Conservation (phyloP, 2,113 vertebrate species). For the Amphiprion ocellaris region DNA sequence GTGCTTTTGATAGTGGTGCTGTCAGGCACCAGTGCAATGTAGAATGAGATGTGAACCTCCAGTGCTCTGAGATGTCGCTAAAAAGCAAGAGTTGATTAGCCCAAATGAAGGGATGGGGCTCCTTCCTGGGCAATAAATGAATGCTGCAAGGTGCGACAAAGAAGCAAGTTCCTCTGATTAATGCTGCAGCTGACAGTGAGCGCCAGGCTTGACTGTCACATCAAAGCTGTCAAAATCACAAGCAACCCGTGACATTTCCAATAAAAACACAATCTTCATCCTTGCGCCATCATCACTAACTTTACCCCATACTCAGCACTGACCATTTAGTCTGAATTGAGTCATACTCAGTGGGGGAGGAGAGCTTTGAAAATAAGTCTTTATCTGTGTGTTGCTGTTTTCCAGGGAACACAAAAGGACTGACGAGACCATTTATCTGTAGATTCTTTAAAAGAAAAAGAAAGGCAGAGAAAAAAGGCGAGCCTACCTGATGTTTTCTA, state of each 20-base stretch:
- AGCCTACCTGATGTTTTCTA: conserved; percentile 81
- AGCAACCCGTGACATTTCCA: conserved; percentile 64
- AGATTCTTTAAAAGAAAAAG: conserved; percentile 71
- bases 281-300: conserved; percentile 51
- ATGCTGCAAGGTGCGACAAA: conserved; percentile 55
- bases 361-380: conserved; percentile 75
- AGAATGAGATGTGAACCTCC: conserved; percentile 37
- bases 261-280: conserved; percentile 42
- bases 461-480: conserved; percentile 65
- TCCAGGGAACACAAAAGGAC: conserved; percentile 67
- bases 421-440: conserved; percentile 74
- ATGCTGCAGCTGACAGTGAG: conserved; percentile 55
- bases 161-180: conserved; percentile 64
- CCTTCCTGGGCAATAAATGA: conserved; percentile 48
- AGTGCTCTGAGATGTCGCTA: conserved; percentile 38
- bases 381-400: conserved; percentile 70
- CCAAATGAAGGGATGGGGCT: conserved; percentile 55
- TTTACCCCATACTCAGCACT: conserved; percentile 69
- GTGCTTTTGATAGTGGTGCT: conserved; percentile 34
- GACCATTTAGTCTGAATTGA: conserved; percentile 71
- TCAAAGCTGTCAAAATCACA: conserved; percentile 69
- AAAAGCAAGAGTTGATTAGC: conserved; percentile 60
- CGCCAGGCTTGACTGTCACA: conserved; percentile 67
- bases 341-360: conserved; percentile 62
- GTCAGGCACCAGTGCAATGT: conserved; percentile 35